phyloP scores from a whole-genome alignment of 2,797 vertebrate genomes.

The Microctenopoma lineatum region DNA sequence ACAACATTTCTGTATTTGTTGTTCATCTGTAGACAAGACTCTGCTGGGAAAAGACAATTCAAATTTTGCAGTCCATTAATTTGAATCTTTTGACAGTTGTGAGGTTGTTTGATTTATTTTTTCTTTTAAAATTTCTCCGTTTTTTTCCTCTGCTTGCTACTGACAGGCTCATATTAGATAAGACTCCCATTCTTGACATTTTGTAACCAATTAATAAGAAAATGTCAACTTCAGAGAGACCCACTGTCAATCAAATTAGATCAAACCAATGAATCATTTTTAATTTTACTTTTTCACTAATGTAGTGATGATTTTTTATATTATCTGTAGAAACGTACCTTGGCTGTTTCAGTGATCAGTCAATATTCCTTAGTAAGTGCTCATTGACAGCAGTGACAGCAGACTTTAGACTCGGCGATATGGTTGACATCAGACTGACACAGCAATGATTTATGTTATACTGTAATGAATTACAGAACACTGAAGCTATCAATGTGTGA shows the following conservation, averaged over 20 bases:
- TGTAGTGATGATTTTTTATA: neutral
- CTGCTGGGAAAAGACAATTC: neutral
- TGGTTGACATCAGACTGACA: too few species aligned
- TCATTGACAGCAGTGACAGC: too few species aligned
- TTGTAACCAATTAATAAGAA: constrained; percentile 1
- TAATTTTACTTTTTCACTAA: too few species aligned
- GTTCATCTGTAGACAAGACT: neutral
- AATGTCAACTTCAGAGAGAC: neutral
- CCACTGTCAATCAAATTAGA: constrained; percentile 14
- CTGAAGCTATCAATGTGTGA: neutral
- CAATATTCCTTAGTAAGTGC: neutral
- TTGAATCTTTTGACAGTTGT: constrained; percentile 7
- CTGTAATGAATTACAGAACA: neutral
- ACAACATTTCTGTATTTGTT: constrained; percentile 3
- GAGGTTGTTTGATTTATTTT: neutral
- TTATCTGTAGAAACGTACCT: too few species aligned
- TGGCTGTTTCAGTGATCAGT: neutral
- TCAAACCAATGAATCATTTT: neutral
- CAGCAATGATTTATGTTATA: neutral
- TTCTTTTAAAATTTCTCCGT: neutral
- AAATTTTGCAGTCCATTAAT: neutral
- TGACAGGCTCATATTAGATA: neutral
- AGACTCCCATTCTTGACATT: neutral
- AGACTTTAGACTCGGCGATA: too few species aligned
- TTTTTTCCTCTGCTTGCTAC: neutral